These are phyloP conservation scores for Calidris pugnax DNA, from an alignment of 2,113 vertebrate genomes.

Conservation along the genomic window DNA sequence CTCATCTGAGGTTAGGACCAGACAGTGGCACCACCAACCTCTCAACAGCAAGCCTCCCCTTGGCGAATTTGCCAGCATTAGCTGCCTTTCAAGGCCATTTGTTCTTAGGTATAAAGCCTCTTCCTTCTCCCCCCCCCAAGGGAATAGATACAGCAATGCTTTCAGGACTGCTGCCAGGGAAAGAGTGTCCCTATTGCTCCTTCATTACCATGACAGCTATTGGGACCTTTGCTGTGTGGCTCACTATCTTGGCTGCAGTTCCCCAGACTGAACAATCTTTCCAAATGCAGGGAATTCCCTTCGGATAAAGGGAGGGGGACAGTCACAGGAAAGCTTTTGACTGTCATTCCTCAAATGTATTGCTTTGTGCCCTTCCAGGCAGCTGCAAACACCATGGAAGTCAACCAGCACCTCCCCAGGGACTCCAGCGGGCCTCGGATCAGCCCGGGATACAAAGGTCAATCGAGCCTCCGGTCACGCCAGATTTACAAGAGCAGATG, in stretches of 20 bases:
- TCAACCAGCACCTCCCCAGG: accelerated
- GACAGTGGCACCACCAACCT: neutral
- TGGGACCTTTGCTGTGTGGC: neutral
- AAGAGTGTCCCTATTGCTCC: neutral
- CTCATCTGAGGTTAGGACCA: neutral
- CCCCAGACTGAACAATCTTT: neutral
- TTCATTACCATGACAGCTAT: neutral
- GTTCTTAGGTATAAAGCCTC: neutral
- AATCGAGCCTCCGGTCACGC: neutral
- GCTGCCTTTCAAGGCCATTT: neutral
- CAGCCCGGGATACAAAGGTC: neutral
- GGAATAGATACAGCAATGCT: neutral
- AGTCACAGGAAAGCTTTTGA: neutral
- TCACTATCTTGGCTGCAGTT: slow-evolving; percentile 9
- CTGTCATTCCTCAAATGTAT: neutral
- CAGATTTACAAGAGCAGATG: neutral
- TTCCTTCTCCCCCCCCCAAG: neutral
- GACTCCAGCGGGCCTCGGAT: neutral
- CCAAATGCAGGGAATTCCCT: slow-evolving; percentile 49
- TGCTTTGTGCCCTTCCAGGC: neutral
- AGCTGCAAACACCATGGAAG: neutral
- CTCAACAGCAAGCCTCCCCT: neutral
- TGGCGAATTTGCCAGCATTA: neutral
- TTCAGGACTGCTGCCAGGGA: neutral
- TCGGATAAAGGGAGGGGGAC: neutral